These are phyloP conservation scores for Hydroisotoma schaefferi DNA, from an alignment of 2,888 invertebrate genomes.

Conservation along the genomic window DNA sequence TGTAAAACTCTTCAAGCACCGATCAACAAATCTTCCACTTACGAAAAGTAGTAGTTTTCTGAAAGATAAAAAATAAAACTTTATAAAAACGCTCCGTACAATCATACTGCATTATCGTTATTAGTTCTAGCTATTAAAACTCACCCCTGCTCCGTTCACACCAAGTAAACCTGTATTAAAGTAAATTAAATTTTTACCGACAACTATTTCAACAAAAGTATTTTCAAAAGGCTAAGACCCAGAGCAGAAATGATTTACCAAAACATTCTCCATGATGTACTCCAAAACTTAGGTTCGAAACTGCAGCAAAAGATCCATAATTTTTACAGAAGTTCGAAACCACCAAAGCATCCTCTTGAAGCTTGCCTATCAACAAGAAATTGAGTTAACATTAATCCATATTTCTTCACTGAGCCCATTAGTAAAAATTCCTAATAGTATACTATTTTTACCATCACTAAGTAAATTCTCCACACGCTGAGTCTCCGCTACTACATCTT, in stretches of 20 bases:
- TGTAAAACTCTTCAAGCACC: too few species aligned
- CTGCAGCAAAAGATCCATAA: constrained; percentile 37
- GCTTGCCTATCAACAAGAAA: constrained; percentile 17
- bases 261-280: constrained; percentile 28
- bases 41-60: constrained; percentile 35
- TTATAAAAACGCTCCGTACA: too few species aligned
- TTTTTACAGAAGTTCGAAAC: constrained; percentile 30
- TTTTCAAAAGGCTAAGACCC: not conserved
- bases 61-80: not conserved
- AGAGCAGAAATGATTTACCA: constrained; percentile 4
- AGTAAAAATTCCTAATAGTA: too few species aligned
- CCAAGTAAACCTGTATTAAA: not conserved
- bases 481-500: constrained; percentile 27
- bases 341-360: constrained; percentile 29
- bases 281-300: constrained; percentile 31
- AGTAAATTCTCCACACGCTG: constrained; percentile 18
- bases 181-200: not conserved
- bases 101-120: too few species aligned
- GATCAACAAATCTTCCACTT: not conserved
- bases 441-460: constrained; percentile 8
- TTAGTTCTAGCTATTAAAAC: too few species aligned
- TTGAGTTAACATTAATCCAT: too few species aligned
- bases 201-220: not conserved
- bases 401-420: not conserved
- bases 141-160: constrained; percentile 26